These are phyloP conservation scores for Rhopalosiphum nymphaeae DNA, from an alignment of 2,888 invertebrate genomes.

Conservation along the genomic window DNA sequence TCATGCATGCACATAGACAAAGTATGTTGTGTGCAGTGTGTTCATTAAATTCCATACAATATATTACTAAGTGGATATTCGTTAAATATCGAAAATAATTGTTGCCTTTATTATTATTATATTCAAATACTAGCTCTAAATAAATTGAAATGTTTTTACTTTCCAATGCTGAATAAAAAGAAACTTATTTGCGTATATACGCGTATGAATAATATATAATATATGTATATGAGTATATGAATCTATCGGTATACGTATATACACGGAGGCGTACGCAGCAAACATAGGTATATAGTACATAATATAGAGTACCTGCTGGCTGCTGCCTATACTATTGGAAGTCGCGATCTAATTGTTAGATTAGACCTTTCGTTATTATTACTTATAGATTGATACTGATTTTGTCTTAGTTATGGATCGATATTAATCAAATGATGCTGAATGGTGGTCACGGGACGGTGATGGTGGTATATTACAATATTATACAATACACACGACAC, in stretches of 20 bases:
- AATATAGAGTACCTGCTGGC: too few species aligned
- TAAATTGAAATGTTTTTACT: slow-evolving; percentile 18
- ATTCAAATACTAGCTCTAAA: not conserved
- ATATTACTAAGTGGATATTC: not conserved
- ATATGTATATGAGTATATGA: not conserved
- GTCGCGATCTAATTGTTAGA: slow-evolving; percentile 9
- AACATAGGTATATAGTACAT: too few species aligned
- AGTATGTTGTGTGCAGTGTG: not conserved
- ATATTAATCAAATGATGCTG: slow-evolving; percentile 9
- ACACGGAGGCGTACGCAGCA: not conserved
- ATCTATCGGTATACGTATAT: not conserved
- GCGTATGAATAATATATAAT: not conserved
- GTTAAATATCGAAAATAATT: slow-evolving; percentile 14
- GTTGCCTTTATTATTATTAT: slow-evolving; percentile 13
- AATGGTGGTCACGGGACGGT: not conserved
- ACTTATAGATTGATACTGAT: not conserved
- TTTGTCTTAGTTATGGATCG: slow-evolving; percentile 21
- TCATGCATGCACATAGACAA: not conserved
- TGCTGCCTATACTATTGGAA: not conserved
- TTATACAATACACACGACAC: not conserved
- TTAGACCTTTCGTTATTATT: not conserved
- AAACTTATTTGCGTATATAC: not conserved
- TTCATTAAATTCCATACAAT: not conserved
- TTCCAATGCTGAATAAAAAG: slow-evolving; percentile 23
- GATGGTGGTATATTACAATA: not conserved